These are phyloP conservation scores for Sycon ciliatum DNA, from an alignment of 37 sponge, comb jelly and placozoan genomes.

Conservation along the genomic window DNA sequence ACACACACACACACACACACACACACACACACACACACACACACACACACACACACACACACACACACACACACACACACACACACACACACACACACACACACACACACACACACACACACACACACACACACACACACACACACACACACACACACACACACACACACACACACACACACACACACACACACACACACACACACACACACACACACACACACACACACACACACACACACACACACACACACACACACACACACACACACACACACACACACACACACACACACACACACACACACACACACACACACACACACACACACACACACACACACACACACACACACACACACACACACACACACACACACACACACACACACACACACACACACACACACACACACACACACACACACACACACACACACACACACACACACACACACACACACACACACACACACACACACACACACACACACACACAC, in stretches of 20 bases:
- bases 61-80: slow-evolving; percentile 5
- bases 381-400: slow-evolving; percentile 5
- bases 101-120: slow-evolving; percentile 5
- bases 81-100: slow-evolving; percentile 5
- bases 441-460: slow-evolving; percentile 5
- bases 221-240: slow-evolving; percentile 5
- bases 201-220: slow-evolving; percentile 5
- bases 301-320: slow-evolving; percentile 5
- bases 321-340: slow-evolving; percentile 5
- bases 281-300: slow-evolving; percentile 5
- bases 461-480: slow-evolving; percentile 5
- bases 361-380: slow-evolving; percentile 5
- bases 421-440: slow-evolving; percentile 5
- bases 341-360: slow-evolving; percentile 5
- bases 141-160: slow-evolving; percentile 5
- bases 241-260: slow-evolving; percentile 5
- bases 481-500: slow-evolving; percentile 5
- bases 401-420: slow-evolving; percentile 5
- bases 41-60: slow-evolving; percentile 5
- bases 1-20: slow-evolving; percentile 5
- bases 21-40: slow-evolving; percentile 5
- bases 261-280: slow-evolving; percentile 5
- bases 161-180: slow-evolving; percentile 5
- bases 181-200: slow-evolving; percentile 5
- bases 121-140: slow-evolving; percentile 5